These are phyloP conservation scores for Conus betulinus DNA, from an alignment of 1,140 invertebrate genomes.

Conservation along the genomic window DNA sequence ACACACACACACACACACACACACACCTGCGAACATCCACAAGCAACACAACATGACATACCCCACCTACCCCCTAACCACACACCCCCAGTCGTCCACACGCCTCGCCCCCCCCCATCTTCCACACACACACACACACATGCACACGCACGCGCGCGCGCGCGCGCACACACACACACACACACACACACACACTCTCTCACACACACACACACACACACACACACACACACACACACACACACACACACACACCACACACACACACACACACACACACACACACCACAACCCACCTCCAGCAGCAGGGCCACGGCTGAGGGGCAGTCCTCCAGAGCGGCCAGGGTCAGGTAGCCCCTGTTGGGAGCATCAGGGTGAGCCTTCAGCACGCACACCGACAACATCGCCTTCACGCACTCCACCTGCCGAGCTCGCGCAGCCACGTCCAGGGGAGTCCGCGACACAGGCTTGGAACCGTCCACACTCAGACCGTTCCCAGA, in stretches of 20 bases:
- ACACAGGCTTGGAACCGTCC: constrained; percentile 9
- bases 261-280: too few species aligned
- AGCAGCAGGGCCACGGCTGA: constrained; percentile 52
- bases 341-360: constrained; percentile 59
- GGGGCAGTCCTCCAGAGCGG: constrained; percentile 54
- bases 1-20: too few species aligned
- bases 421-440: constrained; percentile 55
- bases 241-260: too few species aligned
- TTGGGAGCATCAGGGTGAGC: constrained; percentile 50
- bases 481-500: background rate
- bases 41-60: too few species aligned
- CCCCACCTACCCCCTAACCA: too few species aligned
- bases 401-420: constrained; percentile 56
- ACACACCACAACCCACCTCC: constrained; percentile 1
- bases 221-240: too few species aligned
- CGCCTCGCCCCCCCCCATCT: too few species aligned
- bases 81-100: too few species aligned
- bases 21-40: too few species aligned
- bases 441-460: constrained; percentile 58
- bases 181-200: too few species aligned
- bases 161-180: background rate
- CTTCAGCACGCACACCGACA: constrained; percentile 60
- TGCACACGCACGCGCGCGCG: background rate
- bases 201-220: too few species aligned
- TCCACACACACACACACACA: too few species aligned